These are phyloP conservation scores for Xiphias gladius DNA, from an alignment of 2,113 vertebrate species.

Conservation along the genomic window DNA sequence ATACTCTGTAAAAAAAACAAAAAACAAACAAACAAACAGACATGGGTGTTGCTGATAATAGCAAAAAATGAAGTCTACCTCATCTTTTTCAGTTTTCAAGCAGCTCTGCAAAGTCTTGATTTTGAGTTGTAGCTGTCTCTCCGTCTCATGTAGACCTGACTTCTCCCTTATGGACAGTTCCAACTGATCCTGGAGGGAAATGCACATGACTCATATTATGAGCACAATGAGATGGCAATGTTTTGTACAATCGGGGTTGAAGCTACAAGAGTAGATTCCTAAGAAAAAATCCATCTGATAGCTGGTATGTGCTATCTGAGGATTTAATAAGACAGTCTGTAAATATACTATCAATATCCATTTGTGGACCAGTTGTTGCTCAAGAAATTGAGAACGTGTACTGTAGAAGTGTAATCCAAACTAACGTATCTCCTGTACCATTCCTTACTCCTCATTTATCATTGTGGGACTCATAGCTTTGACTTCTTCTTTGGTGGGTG, in stretches of 20 bases:
- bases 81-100: constrained; percentile 97
- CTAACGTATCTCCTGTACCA: neutral
- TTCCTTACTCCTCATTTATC: neutral
- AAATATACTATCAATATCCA: neutral
- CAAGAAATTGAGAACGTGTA: neutral
- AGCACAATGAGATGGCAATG: neutral
- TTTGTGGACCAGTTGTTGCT: neutral
- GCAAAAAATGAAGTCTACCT: constrained; percentile 81
- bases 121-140: constrained; percentile 94
- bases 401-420: neutral
- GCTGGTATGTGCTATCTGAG: neutral
- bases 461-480: constrained; percentile 8
- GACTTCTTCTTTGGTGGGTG: neutral
- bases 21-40: too few relatives aligned
- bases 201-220: neutral
- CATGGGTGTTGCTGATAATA: neutral
- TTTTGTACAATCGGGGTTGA: constrained; percentile 7
- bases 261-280: neutral
- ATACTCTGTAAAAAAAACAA: neutral
- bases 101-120: constrained; percentile 94
- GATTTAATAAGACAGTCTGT: neutral
- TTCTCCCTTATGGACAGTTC: constrained; percentile 93
- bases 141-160: constrained; percentile 92
- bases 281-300: neutral
- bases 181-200: constrained; percentile 90